Conservation (phyloP, 1,140 invertebrate genomes). For the Pseudomyrmex pallidus region DNA sequence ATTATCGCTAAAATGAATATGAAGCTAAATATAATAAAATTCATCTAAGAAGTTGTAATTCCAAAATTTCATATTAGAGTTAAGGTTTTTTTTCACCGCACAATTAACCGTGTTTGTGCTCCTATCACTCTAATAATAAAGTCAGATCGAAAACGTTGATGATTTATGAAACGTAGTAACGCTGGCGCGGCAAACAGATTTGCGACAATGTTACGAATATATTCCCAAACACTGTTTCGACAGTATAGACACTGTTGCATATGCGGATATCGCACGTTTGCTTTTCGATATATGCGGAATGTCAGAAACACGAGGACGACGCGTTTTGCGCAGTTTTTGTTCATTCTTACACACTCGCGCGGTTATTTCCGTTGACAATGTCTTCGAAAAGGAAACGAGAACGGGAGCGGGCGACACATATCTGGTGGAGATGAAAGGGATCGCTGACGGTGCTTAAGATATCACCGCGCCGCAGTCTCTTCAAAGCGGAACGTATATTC, state of each 20-base stretch:
- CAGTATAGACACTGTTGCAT: background rate
- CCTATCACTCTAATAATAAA: too few species aligned
- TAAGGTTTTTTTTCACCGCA: too few species aligned
- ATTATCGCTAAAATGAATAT: too few species aligned
- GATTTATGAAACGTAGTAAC: too few species aligned
- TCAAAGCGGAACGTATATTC: slow-evolving; percentile 17
- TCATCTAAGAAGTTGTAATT: too few species aligned
- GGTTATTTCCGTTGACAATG: slow-evolving; percentile 7
- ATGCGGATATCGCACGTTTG: slow-evolving; percentile 11
- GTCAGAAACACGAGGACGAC: slow-evolving; percentile 3
- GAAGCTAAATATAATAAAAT: too few species aligned
- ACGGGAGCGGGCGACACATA: background rate
- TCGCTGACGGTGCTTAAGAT: slow-evolving; percentile 46
- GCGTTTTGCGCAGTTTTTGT: background rate
- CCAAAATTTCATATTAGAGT: too few species aligned
- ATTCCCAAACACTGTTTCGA: background rate
- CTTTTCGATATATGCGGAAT: slow-evolving; percentile 10
- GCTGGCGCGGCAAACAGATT: too few species aligned
- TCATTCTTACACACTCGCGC: background rate
- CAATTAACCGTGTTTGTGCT: too few species aligned
- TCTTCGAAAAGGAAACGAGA: background rate
- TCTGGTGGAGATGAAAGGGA: slow-evolving; percentile 23
- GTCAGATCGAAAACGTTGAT: too few species aligned
- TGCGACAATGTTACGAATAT: background rate
- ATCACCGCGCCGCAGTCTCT: slow-evolving; percentile 32